Base-by-base conservation (phyloP, 1,140 invertebrate species). In the Neodiprion virginianus region DNA sequence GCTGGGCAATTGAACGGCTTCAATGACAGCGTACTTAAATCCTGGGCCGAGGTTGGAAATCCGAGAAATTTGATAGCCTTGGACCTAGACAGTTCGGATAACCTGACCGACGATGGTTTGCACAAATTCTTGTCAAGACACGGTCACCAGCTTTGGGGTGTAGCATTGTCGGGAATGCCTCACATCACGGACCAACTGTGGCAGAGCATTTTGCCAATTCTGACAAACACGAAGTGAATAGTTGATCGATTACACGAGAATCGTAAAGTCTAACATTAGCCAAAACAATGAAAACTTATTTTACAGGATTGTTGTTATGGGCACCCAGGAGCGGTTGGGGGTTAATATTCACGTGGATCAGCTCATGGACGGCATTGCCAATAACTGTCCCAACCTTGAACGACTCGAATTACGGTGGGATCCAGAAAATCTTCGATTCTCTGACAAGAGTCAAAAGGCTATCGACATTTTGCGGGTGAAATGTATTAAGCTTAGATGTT, bases 391-490 rank as follows among this genome's bases (percentile, higher is more conserved):
- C 0, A 93, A 94, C 76, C 84, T 99, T 77, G 96, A 98, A 85
- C 91, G 98, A 1, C 87, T 99, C 47, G 99, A 99, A 85, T 90
- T 99, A 21, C 89, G 97, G 79, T 99, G 99, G 99, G 99, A 99
- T 87, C 97, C 98, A 0, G 97, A 98, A 79, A 99, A 99, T 81
- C 91, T 99, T 8, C 91, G 99, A 69, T 99, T 99, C 88, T 99
- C 97, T 47, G 98, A 99, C 87, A 99, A 99, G 88, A 99, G 97
- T 84, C 98, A 98, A 86, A 99, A 99, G 87, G 96, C 96, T 2
- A 96, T 97, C 77, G 96, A 98, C 86, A 94, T 96, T 50, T 87
- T 97, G 66, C 91, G 96, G 53, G 96, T 98, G 0, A 96, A 96
- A 78, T 97, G 96, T 80, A 88, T 97, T 0, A 95, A 96, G 85